phyloP scores from a whole-genome alignment of 2,888 invertebrate genomes.

The Epistrophe eligans region DNA sequence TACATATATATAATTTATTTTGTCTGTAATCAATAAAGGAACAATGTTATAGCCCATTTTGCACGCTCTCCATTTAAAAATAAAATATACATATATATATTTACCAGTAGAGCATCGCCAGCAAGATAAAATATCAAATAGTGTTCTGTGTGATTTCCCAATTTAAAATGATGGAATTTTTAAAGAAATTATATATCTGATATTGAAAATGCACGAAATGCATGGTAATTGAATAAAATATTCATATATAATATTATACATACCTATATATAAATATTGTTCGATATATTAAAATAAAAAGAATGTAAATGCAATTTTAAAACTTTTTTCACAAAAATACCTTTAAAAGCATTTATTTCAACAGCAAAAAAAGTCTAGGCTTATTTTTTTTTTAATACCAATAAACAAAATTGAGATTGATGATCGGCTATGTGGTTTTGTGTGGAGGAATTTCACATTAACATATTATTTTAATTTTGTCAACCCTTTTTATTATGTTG shows the following conservation, averaged over 20 bases:
- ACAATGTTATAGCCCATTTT: conserved; percentile 72
- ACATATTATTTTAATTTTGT: conserved; percentile 9
- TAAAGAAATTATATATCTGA: conserved; percentile 36
- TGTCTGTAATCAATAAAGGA: conserved; percentile 68
- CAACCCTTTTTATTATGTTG: neutral
- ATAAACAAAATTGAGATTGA: conserved; percentile 24
- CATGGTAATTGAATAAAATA: conserved; percentile 73
- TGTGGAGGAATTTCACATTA: conserved; percentile 19
- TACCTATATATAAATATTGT: conserved; percentile 55
- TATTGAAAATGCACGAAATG: conserved; percentile 65
- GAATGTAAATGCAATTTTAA: conserved; percentile 68
- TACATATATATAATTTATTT: conserved; percentile 33
- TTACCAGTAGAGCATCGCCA: conserved; percentile 69
- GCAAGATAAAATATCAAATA: conserved; percentile 68
- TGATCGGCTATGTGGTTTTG: conserved; percentile 28
- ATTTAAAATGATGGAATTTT: conserved; percentile 65
- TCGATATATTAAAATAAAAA: conserved; percentile 27
- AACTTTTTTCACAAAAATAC: conserved; percentile 52
- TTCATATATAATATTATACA: conserved; percentile 35
- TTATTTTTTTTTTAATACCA: conserved; percentile 26
- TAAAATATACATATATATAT: conserved; percentile 7
- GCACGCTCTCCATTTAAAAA: conserved; percentile 71
- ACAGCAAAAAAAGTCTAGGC: neutral
- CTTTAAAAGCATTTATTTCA: conserved; percentile 42
- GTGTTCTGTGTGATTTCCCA: conserved; percentile 69